phyloP scores from a whole-genome alignment of 2,113 vertebrate genomes.

The Rhea americana region DNA sequence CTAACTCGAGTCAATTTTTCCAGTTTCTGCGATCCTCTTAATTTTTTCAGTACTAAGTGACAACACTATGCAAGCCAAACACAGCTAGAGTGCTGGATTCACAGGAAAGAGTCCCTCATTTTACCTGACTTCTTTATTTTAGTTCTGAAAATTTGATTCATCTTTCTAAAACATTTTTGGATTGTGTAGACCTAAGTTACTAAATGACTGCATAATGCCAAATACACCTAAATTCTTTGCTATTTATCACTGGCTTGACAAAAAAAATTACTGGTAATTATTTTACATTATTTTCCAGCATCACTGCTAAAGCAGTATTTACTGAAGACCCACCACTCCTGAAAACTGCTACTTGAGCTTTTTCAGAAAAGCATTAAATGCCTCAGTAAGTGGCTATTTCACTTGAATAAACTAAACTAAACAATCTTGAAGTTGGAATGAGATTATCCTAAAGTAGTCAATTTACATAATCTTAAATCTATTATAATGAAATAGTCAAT shows the following conservation, averaged over 20 bases:
- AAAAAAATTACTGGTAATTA: background rate
- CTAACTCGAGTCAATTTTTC: background rate
- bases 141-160: background rate
- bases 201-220: background rate
- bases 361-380: background rate
- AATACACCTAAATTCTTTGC: background rate
- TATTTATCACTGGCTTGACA: background rate
- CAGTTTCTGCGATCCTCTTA: background rate
- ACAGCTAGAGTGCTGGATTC: background rate
- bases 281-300: background rate
- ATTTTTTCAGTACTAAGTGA: background rate
- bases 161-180: background rate
- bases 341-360: background rate
- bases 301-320: background rate
- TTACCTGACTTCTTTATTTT: background rate
- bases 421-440: background rate
- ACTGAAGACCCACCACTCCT: background rate
- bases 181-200: background rate
- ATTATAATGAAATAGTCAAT: background rate
- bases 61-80: background rate
- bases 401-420: background rate
- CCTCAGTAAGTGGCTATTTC: background rate
- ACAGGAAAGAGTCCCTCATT: background rate
- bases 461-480: background rate
- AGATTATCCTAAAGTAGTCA: background rate